Conservation (phyloP, 23 tunicate genomes). For the Styela clava region DNA sequence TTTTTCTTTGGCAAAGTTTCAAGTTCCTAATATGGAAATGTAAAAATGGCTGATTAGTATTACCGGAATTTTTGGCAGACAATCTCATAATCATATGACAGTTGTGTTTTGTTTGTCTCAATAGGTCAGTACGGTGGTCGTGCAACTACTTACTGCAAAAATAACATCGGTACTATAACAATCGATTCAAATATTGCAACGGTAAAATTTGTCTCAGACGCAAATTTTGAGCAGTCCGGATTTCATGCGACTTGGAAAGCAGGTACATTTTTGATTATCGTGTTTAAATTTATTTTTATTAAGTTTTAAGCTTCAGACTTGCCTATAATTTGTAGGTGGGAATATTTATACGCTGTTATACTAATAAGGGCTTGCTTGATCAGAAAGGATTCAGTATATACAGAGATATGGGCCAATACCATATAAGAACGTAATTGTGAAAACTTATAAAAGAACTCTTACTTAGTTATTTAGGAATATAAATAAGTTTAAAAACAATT, state of each 20-base stretch:
- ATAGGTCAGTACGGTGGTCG: background rate
- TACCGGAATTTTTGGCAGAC: background rate
- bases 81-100: background rate
- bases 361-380: too few relatives aligned
- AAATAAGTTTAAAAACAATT: too few relatives aligned
- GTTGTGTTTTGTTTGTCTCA: background rate
- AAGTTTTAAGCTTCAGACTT: background rate
- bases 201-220: constrained; percentile 36
- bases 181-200: constrained; percentile 15
- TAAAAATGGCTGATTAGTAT: background rate
- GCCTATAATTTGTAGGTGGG: too few relatives aligned
- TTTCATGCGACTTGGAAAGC: constrained; percentile 38
- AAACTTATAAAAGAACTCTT: too few relatives aligned
- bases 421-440: too few relatives aligned
- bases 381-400: too few relatives aligned
- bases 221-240: constrained; percentile 17
- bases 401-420: too few relatives aligned
- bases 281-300: background rate
- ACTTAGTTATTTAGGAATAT: too few relatives aligned
- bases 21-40: background rate
- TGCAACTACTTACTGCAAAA: background rate
- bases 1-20: too few relatives aligned
- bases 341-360: too few relatives aligned
- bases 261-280: background rate
- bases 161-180: background rate